Evolutionary conservation across 2,113 vertebrate species (phyloP).

Genomic region (Limanda limanda): DNA sequence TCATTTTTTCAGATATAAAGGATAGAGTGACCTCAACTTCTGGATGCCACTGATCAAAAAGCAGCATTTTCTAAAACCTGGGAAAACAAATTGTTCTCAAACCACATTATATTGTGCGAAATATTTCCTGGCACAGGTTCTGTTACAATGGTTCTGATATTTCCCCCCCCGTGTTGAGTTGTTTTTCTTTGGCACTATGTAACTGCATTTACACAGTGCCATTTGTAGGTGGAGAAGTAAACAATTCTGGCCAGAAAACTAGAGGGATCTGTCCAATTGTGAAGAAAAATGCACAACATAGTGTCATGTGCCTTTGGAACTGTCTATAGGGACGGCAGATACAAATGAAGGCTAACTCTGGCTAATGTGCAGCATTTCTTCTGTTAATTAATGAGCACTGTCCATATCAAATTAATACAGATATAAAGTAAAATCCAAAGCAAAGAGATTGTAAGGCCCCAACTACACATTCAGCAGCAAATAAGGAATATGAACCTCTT

Average conservation of each 20-base stretch:
- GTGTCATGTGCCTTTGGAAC: not conserved
- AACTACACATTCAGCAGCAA: not conserved
- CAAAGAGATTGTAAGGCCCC: not conserved
- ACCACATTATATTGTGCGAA: not conserved
- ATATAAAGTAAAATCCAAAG: not conserved
- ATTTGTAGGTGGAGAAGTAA: not conserved
- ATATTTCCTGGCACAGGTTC: slow-evolving; percentile 14
- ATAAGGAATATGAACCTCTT: not conserved
- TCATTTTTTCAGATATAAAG: slow-evolving; percentile 11
- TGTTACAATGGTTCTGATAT: not conserved
- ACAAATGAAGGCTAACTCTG: not conserved
- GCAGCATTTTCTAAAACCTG: slow-evolving; percentile 3
- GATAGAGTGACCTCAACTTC: slow-evolving; percentile 19
- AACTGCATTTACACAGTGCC: not conserved
- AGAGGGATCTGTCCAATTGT: slow-evolving; percentile 2
- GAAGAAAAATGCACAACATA: not conserved
- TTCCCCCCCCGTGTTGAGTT: not conserved
- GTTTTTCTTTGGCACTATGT: slow-evolving; percentile 4
- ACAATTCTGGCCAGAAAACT: not conserved
- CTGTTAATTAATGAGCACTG: not conserved
- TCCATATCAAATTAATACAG: not conserved
- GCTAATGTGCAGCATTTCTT: not conserved
- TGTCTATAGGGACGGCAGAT: not conserved
- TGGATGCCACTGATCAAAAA: slow-evolving; percentile 13
- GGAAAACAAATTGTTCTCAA: not conserved